Conservation (phyloP, 2,113 vertebrate genomes). For the Ictalurus furcatus region DNA sequence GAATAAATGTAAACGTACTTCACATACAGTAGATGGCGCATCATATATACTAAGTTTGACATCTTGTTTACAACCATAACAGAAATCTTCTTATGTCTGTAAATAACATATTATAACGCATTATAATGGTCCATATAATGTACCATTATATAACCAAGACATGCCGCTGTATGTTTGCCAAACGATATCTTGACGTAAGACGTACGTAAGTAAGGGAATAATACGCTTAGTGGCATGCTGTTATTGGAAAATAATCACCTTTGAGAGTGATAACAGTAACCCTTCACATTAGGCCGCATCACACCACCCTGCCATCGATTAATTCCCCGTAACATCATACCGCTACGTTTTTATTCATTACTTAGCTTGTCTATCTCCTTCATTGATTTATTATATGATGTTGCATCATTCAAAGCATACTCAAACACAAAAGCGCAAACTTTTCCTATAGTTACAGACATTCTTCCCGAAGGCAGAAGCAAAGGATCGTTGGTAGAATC, state of each 20-base stretch:
- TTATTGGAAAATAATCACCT: background rate
- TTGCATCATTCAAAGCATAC: background rate
- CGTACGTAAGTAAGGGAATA: too few species aligned
- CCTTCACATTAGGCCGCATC: background rate
- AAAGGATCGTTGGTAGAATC: conserved; percentile 34
- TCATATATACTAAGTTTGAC: background rate
- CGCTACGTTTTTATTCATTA: background rate
- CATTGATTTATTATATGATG: background rate
- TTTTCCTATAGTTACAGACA: background rate
- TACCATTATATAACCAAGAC: background rate
- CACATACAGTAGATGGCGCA: background rate
- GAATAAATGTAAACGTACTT: too few species aligned
- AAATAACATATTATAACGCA: background rate
- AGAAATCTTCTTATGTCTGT: background rate
- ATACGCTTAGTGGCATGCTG: background rate
- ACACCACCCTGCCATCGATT: background rate
- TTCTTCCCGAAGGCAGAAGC: conserved; percentile 9
- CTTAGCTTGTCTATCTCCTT: background rate
- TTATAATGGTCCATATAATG: background rate
- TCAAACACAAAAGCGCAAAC: background rate
- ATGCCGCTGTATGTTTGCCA: background rate
- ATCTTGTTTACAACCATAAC: background rate
- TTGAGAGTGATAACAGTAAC: background rate
- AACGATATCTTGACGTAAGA: background rate
- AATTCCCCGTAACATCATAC: background rate